Conservation (phyloP, 2,888 invertebrate species). For the Drosophila subsilvestris region DNA sequence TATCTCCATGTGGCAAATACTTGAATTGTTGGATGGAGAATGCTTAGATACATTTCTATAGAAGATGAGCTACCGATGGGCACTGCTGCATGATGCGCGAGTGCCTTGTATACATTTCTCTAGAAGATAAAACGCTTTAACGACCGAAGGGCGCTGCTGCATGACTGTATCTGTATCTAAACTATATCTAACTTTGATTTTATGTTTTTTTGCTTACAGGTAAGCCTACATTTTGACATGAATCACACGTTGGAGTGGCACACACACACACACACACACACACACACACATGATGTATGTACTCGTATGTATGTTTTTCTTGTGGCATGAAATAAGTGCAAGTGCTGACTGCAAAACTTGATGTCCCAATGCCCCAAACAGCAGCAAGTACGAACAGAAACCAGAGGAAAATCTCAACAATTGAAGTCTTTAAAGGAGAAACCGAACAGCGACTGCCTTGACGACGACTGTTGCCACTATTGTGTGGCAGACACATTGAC, state of each 20-base stretch:
- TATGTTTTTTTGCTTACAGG: conserved; percentile 58
- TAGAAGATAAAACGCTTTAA: too few species aligned
- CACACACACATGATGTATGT: not conserved
- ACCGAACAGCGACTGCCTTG: conserved; percentile 30
- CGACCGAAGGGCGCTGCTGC: too few species aligned
- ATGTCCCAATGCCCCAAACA: conserved; percentile 73
- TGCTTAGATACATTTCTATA: not conserved
- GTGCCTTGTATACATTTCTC: too few species aligned
- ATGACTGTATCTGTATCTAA: not conserved
- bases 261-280: not conserved
- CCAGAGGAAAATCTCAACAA: conserved; percentile 60
- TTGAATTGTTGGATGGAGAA: too few species aligned
- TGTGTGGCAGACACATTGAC: conserved; percentile 79
- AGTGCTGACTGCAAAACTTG: conserved; percentile 48
- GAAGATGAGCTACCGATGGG: not conserved
- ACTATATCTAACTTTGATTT: conserved; percentile 6
- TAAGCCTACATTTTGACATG: conserved; percentile 48
- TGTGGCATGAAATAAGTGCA: conserved; percentile 71
- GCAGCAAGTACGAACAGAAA: conserved; percentile 21
- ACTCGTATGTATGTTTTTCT: too few species aligned
- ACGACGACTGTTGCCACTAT: conserved; percentile 75
- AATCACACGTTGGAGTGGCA: not conserved
- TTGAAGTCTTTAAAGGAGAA: conserved; percentile 59
- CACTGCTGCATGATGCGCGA: too few species aligned
- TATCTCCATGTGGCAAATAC: not conserved